phyloP scores from a whole-genome alignment of 2,797 vertebrate genomes.

The Nothura maculosa region DNA sequence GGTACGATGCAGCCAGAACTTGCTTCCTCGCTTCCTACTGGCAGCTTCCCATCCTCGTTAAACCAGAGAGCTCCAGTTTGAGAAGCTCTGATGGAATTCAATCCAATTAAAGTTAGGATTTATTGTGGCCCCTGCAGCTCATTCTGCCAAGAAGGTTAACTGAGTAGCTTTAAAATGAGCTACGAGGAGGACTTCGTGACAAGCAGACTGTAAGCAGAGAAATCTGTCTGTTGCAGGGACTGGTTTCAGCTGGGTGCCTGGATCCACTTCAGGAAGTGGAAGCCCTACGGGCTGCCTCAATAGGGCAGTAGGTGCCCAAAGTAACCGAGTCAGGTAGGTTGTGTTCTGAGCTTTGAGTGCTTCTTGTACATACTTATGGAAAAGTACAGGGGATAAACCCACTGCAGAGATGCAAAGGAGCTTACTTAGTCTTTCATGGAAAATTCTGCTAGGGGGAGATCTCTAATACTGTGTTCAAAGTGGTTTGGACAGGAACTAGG shows the following conservation, averaged over 20 bases:
- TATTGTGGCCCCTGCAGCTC: neutral
- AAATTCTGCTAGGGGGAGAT: neutral
- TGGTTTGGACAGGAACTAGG: neutral
- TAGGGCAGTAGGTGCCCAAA: neutral
- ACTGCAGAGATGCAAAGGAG: neutral
- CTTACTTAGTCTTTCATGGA: neutral
- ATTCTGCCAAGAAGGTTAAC: neutral
- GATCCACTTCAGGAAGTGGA: neutral
- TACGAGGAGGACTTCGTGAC: neutral
- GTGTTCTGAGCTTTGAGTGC: neutral
- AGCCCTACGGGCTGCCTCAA: accelerated
- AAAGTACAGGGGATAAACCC: neutral
- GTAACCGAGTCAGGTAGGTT: neutral
- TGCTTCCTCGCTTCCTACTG: neutral
- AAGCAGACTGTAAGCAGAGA: neutral
- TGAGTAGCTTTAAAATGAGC: neutral
- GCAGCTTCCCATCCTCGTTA: neutral
- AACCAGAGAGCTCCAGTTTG: neutral
- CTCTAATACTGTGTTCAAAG: neutral
- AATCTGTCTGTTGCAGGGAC: neutral
- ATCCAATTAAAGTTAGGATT: neutral
- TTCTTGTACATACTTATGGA: neutral
- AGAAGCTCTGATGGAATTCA: neutral
- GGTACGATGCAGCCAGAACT: neutral
- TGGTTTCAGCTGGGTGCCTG: neutral